Evolutionary conservation across 1,140 invertebrate species (phyloP), one percentile per base, ranked within the genome.

Genomic region (Patella vulgata): DNA sequence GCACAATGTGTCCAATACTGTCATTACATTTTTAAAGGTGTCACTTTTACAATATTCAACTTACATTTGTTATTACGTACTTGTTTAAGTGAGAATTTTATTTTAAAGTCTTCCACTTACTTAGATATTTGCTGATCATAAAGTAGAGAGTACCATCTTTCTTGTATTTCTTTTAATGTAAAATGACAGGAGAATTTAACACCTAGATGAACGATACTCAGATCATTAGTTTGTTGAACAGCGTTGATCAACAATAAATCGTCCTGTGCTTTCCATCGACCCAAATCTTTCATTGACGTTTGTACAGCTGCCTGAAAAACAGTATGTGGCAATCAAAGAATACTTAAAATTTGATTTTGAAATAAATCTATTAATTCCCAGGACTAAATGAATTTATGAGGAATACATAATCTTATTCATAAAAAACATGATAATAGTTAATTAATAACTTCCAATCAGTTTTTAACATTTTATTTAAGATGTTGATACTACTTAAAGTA

Each of bases 121-220:
- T 84, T 86, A 21, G 85, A 87, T 25, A 88, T 80, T 23, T 91
- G 89, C 44, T 93, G 90, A 84, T 99, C 95, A 82, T 98, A 98
- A 2, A 99, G 85, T 47, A 99, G 79, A 11, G 94, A 92, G 86
- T 96, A 96, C 96, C 96, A 99, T 59, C 97, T 88, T 62, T 95
- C 93, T 77, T 97, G 93, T 28, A 99, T 89, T 82, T 99, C 96
- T 81, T 93, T 91, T 14, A 97, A 83, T 0, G 94, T 96, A 80
- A 98, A 99, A 66, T 93, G 90, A 79, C 95, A 97, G 0, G 96
- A 96, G 86, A 99, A 99, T 81, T 97, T 98, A 3, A 96, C 91
- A 25, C 95, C 94, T 66, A 92, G 86, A 80, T 97, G 93, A 8
- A 99, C 95, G 74, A 89, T 89, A 36, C 89, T 87, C 39, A 97